Evolutionary conservation across 2,888 invertebrate genomes (phyloP), one percentile per base, ranked within the genome.

Genomic region (Stenichneumon culpator): DNA sequence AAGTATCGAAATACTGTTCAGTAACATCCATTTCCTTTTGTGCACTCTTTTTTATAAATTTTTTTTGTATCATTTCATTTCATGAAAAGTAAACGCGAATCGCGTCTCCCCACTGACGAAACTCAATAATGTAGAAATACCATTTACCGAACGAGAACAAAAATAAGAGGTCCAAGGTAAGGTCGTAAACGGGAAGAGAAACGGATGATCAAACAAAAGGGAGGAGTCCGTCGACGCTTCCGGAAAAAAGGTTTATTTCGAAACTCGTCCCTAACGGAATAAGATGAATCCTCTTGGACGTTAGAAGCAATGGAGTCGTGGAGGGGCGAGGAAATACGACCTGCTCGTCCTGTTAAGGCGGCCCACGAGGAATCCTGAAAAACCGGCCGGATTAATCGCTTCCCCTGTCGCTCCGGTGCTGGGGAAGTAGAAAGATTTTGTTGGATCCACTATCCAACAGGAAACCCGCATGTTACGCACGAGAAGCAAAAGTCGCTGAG

Each of bases 321-420:
- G 5, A n/a, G 4, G 11, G 22, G 11, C 44, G 39, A 44, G 22
- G 50, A 50, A 65, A 63, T 36, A 36, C 70, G 36, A 54, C 54
- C 1, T 25, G 52, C 28, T 28, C 36, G 36, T n/a, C 14, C 50
- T 52, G n/a, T 57, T 54, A 72, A 54, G 72, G 54, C 32, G 72
- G 7, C 72, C 72, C 22, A 22, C 0, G 36, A 72, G 54, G 54
- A 36, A 72, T 22, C 36, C 36, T 19, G 14, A 28, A 32, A 39
- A 32, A 36, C 19, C 19, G 36, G 14, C 14, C 14, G 52, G 72
- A 72, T 72, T 19, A 57, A 72, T 54, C 54, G 72, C 19, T 72
- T 54, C 14, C 36, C 22, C n/a, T 19, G 19, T 14, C 36, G 2
- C 19, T 11, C 39, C 11, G 2, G 22, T 22, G 19, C 54, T 22